These are phyloP conservation scores for Diplodus sargus DNA, from an alignment of 2,797 vertebrate genomes.

Conservation along the genomic window DNA sequence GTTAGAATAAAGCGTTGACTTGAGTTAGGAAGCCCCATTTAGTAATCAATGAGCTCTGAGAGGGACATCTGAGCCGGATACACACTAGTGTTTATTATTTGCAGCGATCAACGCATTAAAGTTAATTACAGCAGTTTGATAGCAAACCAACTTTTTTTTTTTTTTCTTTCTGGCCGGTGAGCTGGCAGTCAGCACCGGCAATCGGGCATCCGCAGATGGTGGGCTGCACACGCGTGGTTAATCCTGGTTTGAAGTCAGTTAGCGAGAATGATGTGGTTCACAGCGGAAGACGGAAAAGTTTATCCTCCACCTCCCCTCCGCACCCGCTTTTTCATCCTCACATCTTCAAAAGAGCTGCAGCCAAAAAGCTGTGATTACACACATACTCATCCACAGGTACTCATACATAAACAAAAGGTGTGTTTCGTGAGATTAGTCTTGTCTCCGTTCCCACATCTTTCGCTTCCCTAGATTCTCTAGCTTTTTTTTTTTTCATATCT, in stretches of 20 bases:
- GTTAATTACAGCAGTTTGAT: conserved; percentile 14
- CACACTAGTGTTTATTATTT: conserved; percentile 23
- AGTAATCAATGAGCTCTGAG: conserved; percentile 25
- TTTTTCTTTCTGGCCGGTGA: conserved; percentile 22
- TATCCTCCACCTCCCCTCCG: conserved; percentile 3
- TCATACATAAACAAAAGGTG: conserved; percentile 60
- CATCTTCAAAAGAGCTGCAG: conserved; percentile 62
- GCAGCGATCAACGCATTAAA: conserved; percentile 34
- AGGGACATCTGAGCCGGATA: conserved; percentile 12
- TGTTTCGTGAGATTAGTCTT: conserved; percentile 57
- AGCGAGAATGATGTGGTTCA: conserved; percentile 50
- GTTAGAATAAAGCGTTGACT: conserved; percentile 25
- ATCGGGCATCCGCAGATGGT: conserved; percentile 44
- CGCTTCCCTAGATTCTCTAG: conserved; percentile 7
- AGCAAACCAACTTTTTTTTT: neutral
- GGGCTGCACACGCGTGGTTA: conserved; percentile 39
- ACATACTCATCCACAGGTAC: conserved; percentile 25
- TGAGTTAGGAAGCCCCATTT: conserved; percentile 22
- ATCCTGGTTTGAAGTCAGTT: conserved; percentile 64
- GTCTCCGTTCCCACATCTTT: conserved; percentile 39
- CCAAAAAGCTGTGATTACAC: conserved; percentile 51
- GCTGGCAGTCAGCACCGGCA: conserved; percentile 47
- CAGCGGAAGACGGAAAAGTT: conserved; percentile 48
- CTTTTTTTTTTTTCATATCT: conserved; percentile 33
- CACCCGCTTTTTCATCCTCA: conserved; percentile 50